Evolutionary conservation across 2,797 vertebrate species (phyloP), one percentile per base, ranked within the genome.

Genomic region (Acomys russatus): DNA sequence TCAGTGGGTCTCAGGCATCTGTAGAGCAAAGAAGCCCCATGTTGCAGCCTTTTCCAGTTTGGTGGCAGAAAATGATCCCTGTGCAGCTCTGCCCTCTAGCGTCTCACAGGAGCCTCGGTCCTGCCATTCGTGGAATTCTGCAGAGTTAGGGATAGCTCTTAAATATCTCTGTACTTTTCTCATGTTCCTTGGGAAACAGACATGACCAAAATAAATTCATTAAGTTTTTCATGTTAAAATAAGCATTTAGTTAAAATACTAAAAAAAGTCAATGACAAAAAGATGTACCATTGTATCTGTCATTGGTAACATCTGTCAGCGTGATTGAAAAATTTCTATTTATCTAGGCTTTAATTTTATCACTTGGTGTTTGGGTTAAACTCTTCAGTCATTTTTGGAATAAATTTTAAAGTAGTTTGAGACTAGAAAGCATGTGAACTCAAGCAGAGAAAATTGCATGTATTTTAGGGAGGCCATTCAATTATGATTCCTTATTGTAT

Each of bases 11-110:
- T 63, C 66, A 59, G 33, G 25, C n/a, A 56, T 76, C 64, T 78
- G 3, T 18, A 59, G 33, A 79, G 35, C 38, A 49, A 30, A 38
- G 12, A 8, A 73, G 54, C 49, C 18, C 17, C 63, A 51, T 9
- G 30, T 6, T 9, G 14, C 56, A 59, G 15, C 35, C 20, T 18
- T 87, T 85, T 84, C 74, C 63, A 12, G 1, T 49, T 11, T 66
- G 18, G 14, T 5, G 56, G 86, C 33, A 9, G 35, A 79, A 80
- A 79, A 56, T 1, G 96, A 95, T 95, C 61, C 25, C 93, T 95
- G 0, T 35, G 54, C 80, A 86, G 70, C 68, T 92, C 38, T 0
- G 94, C 97, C 97, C 97, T 95, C 97, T 96, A 95, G 95, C 91
- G 97, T 93, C 74, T 59, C 59, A 54, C 44, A 12, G 7, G 73